Conservation (phyloP, 2,797 vertebrate species). For the Sebastes miniatus region DNA sequence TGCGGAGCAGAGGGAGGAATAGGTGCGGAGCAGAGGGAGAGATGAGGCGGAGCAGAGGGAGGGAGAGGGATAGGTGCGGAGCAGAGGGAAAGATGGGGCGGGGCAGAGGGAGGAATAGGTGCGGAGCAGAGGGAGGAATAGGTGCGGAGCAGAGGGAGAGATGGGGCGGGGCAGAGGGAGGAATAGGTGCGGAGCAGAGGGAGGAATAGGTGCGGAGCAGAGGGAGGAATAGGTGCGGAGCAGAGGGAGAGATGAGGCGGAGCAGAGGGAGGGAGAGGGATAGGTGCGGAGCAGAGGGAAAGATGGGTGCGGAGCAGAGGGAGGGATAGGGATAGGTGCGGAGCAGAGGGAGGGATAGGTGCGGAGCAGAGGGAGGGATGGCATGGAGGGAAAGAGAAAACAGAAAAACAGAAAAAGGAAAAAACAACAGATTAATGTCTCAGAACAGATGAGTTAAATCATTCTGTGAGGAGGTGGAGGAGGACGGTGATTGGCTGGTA, state of each 20-base stretch:
- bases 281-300: too few species aligned
- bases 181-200: conserved; percentile 72
- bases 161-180: too few species aligned
- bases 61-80: too few species aligned
- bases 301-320: too few species aligned
- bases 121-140: conserved; percentile 77
- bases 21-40: conserved; percentile 46
- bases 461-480: conserved; percentile 78
- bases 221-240: conserved; percentile 78
- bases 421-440: conserved; percentile 89
- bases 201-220: conserved; percentile 78
- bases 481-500: conserved; percentile 18
- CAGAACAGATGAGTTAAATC: conserved; percentile 81
- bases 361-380: conserved; percentile 54
- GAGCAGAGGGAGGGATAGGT: too few species aligned
- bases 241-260: conserved; percentile 58
- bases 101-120: conserved; percentile 63
- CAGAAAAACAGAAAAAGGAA: conserved; percentile 85
- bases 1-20: too few species aligned
- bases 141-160: conserved; percentile 67
- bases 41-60: background rate
- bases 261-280: too few species aligned
- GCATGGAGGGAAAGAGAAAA: conserved; percentile 85
- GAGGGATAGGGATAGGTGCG: too few species aligned
- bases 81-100: too few species aligned